Evolutionary conservation across 2,113 vertebrate species (phyloP).

Genomic region (Piprites chloris): DNA sequence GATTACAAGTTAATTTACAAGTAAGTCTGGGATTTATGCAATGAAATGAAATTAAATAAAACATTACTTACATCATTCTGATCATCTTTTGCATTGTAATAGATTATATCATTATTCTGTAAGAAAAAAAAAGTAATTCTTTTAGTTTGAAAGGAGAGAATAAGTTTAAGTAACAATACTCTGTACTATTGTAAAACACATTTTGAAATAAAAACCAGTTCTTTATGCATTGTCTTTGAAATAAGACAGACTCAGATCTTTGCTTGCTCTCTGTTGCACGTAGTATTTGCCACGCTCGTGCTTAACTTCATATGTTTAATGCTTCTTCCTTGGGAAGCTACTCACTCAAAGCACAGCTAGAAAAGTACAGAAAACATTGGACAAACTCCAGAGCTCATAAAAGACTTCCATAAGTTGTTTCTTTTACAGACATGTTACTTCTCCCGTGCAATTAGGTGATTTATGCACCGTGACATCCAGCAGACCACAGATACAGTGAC

Average conservation of each 20-base stretch:
- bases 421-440: background rate
- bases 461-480: background rate
- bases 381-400: background rate
- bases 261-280: background rate
- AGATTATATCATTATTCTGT: slow-evolving; percentile 89
- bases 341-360: background rate
- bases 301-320: background rate
- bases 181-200: background rate
- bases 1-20: background rate
- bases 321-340: background rate
- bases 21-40: too few relatives aligned
- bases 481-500: background rate
- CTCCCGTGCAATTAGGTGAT: background rate
- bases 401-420: background rate
- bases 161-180: background rate
- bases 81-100: slow-evolving; percentile 97
- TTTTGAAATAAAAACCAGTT: background rate
- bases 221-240: background rate
- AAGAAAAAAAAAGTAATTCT: slow-evolving; percentile 36
- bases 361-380: background rate
- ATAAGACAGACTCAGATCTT: background rate
- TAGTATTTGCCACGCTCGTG: accelerated
- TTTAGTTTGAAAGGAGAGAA: background rate
- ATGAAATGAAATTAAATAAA: background rate
- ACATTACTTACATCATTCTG: slow-evolving; percentile 83